These are phyloP conservation scores for Bacillus rossius DNA, from an alignment of 1,140 invertebrate species.

Conservation along the genomic window DNA sequence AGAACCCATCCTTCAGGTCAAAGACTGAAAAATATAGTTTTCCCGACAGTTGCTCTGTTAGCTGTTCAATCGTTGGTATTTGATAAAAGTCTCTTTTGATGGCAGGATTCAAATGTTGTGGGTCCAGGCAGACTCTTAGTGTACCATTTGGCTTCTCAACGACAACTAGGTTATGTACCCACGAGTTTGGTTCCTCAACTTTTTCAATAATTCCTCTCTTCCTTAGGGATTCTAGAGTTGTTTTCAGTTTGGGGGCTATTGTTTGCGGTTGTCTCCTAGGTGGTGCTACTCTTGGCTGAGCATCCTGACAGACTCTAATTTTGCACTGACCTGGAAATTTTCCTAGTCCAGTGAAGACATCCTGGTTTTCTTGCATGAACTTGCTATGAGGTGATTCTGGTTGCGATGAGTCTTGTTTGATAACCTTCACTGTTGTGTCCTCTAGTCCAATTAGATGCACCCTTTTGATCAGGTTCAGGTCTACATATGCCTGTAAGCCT, in stretches of 20 bases:
- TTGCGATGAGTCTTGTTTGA: not conserved
- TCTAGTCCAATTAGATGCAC: not conserved
- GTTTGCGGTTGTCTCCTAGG: constrained; percentile 35
- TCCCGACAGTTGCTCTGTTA: constrained; percentile 32
- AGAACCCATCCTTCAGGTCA: constrained; percentile 43
- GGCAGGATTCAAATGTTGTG: constrained; percentile 9
- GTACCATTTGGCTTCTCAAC: constrained; percentile 10
- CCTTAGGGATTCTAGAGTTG: constrained; percentile 27
- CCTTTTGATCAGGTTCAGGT: constrained; percentile 8
- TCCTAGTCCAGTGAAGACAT: constrained; percentile 7
- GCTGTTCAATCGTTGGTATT: constrained; percentile 7
- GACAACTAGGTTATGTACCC: constrained; percentile 8
- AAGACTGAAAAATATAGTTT: constrained; percentile 41
- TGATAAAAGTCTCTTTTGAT: constrained; percentile 12
- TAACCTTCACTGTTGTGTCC: not conserved
- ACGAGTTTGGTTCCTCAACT: constrained; percentile 9
- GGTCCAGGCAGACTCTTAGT: constrained; percentile 11
- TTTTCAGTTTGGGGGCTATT: constrained; percentile 30
- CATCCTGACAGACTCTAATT: constrained; percentile 21
- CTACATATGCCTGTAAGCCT: constrained; percentile 12
- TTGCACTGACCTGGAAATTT: constrained; percentile 12
- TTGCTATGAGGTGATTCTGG: not conserved
- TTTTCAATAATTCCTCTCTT: constrained; percentile 18
- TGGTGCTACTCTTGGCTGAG: constrained; percentile 28
- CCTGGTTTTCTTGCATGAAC: not conserved